Base-by-base conservation (phyloP, 1,140 invertebrate species). In the Drosophila nigromelanica region DNA sequence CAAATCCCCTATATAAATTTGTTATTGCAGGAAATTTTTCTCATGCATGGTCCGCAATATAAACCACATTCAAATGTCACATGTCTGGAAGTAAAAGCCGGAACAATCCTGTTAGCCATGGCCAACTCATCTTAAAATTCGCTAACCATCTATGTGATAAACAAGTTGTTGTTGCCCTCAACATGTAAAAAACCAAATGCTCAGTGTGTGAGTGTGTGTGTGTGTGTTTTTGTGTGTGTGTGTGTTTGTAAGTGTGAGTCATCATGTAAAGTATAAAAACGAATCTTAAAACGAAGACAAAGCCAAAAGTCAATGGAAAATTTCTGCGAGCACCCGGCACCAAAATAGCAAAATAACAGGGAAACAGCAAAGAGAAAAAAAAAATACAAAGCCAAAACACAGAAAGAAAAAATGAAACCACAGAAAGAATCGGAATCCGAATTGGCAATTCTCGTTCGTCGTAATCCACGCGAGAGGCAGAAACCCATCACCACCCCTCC, bases 371-470 rank as follows among this genome's bases (percentile, higher is more conserved):
- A 43, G 14, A 42, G 15, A 30, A 33, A 62, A 45, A 52, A 15
- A n/a, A 39, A 33, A 21, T 30, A 21, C n/a, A 43, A 11, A 18
- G 18, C 1, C 40, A 67, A 67, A 43, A 51, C 42, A 45, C 58
- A 39, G 35, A 67, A 62, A 47, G 35, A 55, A 51, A 37, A 43
- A 35, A 45, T n/a, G n/a, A 47, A 56, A 52, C 61, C 64, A 45
- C 55, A 40, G 55, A 58, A 58, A 58, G 55, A 58, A 58, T 58
- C 55, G 40, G 6, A 58, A 58, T 58, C 69, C 62, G 64, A 85
- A 81, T 87, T 78, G 82, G 55, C 82, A 82, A 85, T 80, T 81
- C 80, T 60, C 47, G 62, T n/a, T 43, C 24, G 18, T 18, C 27
- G 69, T 76, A 87, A 81, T 86, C 75, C 81, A 81, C 1, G 15